phyloP scores from a whole-genome alignment of 1,140 invertebrate species.

The Drosophila bipectinata region DNA sequence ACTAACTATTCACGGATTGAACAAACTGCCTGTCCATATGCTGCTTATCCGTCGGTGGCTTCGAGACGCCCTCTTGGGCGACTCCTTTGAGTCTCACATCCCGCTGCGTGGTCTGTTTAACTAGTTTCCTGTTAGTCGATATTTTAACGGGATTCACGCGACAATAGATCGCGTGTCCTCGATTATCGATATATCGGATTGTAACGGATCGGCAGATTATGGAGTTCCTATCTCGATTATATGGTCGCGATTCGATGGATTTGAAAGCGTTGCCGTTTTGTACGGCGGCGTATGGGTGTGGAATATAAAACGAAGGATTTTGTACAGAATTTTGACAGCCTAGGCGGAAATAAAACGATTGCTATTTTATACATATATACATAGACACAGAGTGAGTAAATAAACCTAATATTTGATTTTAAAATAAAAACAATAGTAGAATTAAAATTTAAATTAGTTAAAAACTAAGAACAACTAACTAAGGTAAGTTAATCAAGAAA shows the following conservation, averaged over 20 bases:
- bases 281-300: neutral
- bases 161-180: neutral
- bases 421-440: no score
- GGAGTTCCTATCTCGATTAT: neutral
- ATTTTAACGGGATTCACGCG: slow-evolving; percentile 13
- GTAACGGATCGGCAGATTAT: no score
- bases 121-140: slow-evolving; percentile 9
- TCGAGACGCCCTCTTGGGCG: neutral
- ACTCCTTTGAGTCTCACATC: slow-evolving; percentile 7
- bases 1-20: slow-evolving; percentile 53
- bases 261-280: slow-evolving; percentile 4
- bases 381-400: no score
- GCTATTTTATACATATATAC: neutral
- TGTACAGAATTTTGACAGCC: slow-evolving; percentile 31
- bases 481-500: no score
- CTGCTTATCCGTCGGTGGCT: slow-evolving; percentile 9
- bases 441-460: no score
- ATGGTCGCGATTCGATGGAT: neutral
- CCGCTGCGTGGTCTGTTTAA: slow-evolving; percentile 26
- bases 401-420: neutral
- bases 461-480: no score
- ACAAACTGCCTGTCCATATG: slow-evolving; percentile 40
- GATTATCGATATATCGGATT: neutral
- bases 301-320: slow-evolving; percentile 27
- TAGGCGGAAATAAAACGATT: slow-evolving; percentile 4